These are phyloP conservation scores for Leptodactylus fuscus DNA, from an alignment of 2,113 vertebrate genomes.

Conservation along the genomic window DNA sequence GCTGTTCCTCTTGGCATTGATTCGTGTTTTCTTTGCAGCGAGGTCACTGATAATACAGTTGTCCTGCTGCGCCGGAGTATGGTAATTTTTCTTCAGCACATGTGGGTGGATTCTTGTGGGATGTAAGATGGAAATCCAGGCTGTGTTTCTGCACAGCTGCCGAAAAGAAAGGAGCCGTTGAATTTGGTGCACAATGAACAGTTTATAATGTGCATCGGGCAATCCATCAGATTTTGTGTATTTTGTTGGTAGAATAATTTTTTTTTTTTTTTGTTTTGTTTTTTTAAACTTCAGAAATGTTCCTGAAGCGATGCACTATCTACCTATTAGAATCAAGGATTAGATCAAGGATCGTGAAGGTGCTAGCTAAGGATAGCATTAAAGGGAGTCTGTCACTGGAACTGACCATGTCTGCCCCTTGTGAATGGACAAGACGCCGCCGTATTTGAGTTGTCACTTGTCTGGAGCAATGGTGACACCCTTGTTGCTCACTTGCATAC, in stretches of 20 bases:
- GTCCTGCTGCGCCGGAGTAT: conserved; percentile 40
- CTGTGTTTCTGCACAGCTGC: conserved; percentile 47
- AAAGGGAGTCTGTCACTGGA: too few relatives aligned
- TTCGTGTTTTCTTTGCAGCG: conserved; percentile 38
- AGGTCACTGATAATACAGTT: conserved; percentile 57
- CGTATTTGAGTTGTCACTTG: too few relatives aligned
- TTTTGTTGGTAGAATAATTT: not conserved
- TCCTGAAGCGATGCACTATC: not conserved
- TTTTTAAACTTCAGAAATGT: not conserved
- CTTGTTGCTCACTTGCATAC: too few relatives aligned
- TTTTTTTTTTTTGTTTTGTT: not conserved
- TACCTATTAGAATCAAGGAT: too few relatives aligned
- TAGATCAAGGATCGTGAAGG: too few relatives aligned
- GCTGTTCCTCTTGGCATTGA: conserved; percentile 46
- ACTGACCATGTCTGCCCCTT: too few relatives aligned
- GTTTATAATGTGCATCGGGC: not conserved
- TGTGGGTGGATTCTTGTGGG: conserved; percentile 54
- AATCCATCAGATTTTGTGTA: not conserved
- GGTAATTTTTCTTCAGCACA: conserved; percentile 49
- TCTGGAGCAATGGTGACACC: too few relatives aligned
- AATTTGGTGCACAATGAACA: conserved; percentile 9
- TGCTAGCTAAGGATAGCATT: too few relatives aligned
- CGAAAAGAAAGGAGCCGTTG: not conserved
- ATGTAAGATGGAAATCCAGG: conserved; percentile 56
- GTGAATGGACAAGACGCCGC: too few relatives aligned